phyloP scores from a whole-genome alignment of 2,113 vertebrate species.

The Indri indri region DNA sequence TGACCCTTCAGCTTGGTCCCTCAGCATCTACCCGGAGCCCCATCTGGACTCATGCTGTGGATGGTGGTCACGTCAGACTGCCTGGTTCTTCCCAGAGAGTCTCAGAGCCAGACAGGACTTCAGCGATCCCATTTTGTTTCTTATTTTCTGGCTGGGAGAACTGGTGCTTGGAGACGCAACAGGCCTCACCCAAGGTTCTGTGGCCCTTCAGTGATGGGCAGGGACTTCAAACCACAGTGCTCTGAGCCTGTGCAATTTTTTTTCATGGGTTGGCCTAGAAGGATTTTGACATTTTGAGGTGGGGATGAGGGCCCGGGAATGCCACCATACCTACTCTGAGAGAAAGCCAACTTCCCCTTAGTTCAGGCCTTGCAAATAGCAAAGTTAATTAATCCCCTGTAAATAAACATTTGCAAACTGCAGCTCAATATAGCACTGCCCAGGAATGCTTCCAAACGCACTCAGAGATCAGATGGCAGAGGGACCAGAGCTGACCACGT shows the following conservation, averaged over 20 bases:
- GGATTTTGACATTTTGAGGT: constrained; percentile 55
- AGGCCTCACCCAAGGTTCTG: fast-evolving
- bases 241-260: background rate
- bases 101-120: background rate
- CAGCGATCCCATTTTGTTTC: background rate
- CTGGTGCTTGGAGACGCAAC: background rate
- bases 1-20: background rate
- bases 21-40: too few species aligned
- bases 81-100: background rate
- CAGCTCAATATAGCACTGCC: constrained; percentile 50
- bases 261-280: background rate
- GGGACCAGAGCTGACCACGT: background rate
- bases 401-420: constrained; percentile 69
- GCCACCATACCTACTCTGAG: background rate
- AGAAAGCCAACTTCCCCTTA: constrained; percentile 56
- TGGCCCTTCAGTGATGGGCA: background rate
- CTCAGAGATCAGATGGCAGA: constrained; percentile 47
- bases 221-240: background rate
- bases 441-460: constrained; percentile 62
- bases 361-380: constrained; percentile 64
- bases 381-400: constrained; percentile 57
- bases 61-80: background rate
- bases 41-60: background rate
- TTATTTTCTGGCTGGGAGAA: background rate
- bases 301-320: background rate